Evolutionary conservation across 2,797 vertebrate genomes (phyloP).

Genomic region (Scomberomorus guttatus): DNA sequence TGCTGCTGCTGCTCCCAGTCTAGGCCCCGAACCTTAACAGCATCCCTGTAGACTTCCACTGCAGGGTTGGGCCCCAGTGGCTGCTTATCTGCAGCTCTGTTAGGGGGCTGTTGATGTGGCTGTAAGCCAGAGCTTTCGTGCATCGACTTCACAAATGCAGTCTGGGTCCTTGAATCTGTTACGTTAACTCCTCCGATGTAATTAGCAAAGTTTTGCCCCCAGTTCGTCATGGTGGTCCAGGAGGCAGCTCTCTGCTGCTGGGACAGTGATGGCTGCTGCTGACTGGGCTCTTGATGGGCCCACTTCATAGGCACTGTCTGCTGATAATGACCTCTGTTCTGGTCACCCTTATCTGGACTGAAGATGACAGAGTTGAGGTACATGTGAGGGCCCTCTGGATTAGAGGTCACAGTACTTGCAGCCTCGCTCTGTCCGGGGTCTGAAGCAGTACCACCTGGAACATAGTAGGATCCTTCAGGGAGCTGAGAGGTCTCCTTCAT

Average conservation of each 20-base stretch:
- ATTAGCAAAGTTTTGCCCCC: conserved; percentile 88
- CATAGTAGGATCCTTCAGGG: conserved; percentile 90
- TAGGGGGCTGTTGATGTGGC: conserved; percentile 71
- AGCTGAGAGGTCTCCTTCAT: conserved; percentile 90
- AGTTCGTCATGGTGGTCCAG: conserved; percentile 88
- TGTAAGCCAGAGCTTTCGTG: conserved; percentile 74
- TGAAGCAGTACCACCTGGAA: conserved; percentile 83
- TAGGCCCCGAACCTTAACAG: conserved; percentile 68
- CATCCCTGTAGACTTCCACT: conserved; percentile 77
- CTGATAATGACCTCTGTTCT: conserved; percentile 90
- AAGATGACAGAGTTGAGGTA: conserved; percentile 92
- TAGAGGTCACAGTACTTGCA: conserved; percentile 76
- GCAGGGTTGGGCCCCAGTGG: conserved; percentile 55
- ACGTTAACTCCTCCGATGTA: conserved; percentile 84
- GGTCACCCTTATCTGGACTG: conserved; percentile 89
- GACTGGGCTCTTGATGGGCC: conserved; percentile 86
- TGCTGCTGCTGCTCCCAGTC: conserved; percentile 86
- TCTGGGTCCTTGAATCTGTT: conserved; percentile 75
- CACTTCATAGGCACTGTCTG: conserved; percentile 93
- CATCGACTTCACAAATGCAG: conserved; percentile 77
- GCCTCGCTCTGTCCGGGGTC: conserved; percentile 86
- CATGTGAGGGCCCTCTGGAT: conserved; percentile 82
- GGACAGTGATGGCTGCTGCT: conserved; percentile 83
- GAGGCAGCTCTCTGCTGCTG: conserved; percentile 85
- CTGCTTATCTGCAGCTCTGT: conserved; percentile 88